Conservation (phyloP, 2,797 vertebrate genomes). For the Lycodopsis pacificus region DNA sequence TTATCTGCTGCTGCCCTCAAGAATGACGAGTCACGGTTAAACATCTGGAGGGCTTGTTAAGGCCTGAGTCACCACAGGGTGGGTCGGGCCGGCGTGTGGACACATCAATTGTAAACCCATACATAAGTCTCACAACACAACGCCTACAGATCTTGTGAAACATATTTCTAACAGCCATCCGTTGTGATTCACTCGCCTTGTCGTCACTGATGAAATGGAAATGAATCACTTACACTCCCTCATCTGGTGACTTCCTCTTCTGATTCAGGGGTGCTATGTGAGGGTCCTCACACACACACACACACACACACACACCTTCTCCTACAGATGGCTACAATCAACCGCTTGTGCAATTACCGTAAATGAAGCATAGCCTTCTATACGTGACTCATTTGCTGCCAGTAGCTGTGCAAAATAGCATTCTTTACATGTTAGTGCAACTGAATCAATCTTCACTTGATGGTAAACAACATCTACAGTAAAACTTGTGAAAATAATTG, state of each 20-base stretch:
- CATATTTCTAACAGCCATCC: not conserved
- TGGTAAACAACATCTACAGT: conserved; percentile 34
- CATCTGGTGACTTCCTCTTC: conserved; percentile 38
- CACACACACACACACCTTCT: conserved; percentile 18
- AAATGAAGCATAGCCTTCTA: conserved; percentile 9
- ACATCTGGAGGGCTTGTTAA: conserved; percentile 56
- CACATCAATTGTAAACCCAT: conserved; percentile 22
- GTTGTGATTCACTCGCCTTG: conserved; percentile 54
- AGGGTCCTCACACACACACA: conserved; percentile 22
- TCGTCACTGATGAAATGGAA: conserved; percentile 24
- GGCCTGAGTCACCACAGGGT: conserved; percentile 67
- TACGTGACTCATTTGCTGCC: conserved; percentile 43
- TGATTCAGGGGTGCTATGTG: conserved; percentile 54
- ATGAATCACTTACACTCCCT: conserved; percentile 52
- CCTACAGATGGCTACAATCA: conserved; percentile 51
- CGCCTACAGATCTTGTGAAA: conserved; percentile 68
- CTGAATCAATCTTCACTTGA: conserved; percentile 28
- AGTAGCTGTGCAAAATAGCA: conserved; percentile 7
- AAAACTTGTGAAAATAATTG: conserved; percentile 39
- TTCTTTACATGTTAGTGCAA: conserved; percentile 52
- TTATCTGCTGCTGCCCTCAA: conserved; percentile 43
- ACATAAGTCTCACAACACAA: conserved; percentile 46
- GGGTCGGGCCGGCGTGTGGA: not conserved
- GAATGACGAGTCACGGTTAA: conserved; percentile 37
- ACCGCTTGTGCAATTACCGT: conserved; percentile 54